These are phyloP conservation scores for Latrodectus elegans DNA, from an alignment of 2,888 invertebrate genomes.

Conservation along the genomic window DNA sequence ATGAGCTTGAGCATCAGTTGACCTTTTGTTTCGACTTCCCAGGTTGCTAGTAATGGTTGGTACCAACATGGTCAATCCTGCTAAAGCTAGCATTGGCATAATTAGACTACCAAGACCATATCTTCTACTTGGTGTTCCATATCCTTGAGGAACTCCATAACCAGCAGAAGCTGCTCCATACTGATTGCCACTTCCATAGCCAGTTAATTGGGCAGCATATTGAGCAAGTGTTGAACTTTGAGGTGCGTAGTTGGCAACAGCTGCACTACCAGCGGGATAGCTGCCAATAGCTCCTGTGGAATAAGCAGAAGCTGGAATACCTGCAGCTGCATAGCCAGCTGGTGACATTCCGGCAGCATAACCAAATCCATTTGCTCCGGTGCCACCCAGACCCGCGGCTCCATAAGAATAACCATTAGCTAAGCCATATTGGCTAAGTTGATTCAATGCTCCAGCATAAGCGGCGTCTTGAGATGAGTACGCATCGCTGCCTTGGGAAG, in stretches of 20 bases:
- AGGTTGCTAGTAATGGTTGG: slow-evolving; percentile 71
- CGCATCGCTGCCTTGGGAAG: slow-evolving; percentile 50
- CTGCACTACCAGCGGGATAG: slow-evolving; percentile 61
- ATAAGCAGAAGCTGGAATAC: slow-evolving; percentile 44
- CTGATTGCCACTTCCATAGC: slow-evolving; percentile 32
- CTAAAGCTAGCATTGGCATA: slow-evolving; percentile 72
- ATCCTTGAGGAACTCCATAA: slow-evolving; percentile 54
- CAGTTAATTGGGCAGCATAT: slow-evolving; percentile 65
- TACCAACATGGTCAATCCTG: slow-evolving; percentile 71
- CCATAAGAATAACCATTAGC: slow-evolving; percentile 61
- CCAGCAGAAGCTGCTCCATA: slow-evolving; percentile 33
- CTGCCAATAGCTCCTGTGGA: slow-evolving; percentile 49
- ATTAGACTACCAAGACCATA: slow-evolving; percentile 71
- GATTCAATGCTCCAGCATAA: slow-evolving; percentile 59
- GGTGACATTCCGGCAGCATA: slow-evolving; percentile 29
- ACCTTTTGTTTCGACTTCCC: slow-evolving; percentile 70
- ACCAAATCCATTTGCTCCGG: slow-evolving; percentile 46
- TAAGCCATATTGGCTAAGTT: slow-evolving; percentile 58
- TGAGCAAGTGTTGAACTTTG: slow-evolving; percentile 62
- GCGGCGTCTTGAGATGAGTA: slow-evolving; percentile 51
- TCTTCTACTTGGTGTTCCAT: slow-evolving; percentile 62
- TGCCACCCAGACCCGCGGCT: slow-evolving; percentile 16
- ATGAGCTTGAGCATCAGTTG: slow-evolving; percentile 29
- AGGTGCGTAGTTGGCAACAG: slow-evolving; percentile 56
- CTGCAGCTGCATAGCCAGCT: slow-evolving; percentile 49